phyloP scores from a whole-genome alignment of 2,888 invertebrate genomes.

The Microctonus brassicae region DNA sequence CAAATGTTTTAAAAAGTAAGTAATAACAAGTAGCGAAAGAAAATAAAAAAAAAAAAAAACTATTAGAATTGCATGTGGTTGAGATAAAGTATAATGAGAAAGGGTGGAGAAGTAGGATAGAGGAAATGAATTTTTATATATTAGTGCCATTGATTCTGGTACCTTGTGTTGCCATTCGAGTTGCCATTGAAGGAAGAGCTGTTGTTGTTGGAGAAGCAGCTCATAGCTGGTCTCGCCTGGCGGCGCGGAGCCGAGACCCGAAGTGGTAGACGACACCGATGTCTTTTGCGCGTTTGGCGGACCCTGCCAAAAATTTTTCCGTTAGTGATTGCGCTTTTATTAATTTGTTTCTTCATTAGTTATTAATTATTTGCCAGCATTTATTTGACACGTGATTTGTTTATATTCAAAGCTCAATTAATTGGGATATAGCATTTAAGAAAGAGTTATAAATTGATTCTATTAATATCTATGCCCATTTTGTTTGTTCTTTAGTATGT shows the following conservation, averaged over 20 bases:
- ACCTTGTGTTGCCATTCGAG: conserved; percentile 85
- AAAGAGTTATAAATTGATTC: not conserved
- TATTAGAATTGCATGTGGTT: not conserved
- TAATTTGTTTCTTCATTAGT: conserved; percentile 39
- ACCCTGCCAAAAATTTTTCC: conserved; percentile 71
- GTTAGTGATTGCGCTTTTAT: conserved; percentile 42
- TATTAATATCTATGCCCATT: too few relatives aligned
- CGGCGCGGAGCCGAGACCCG: conserved; percentile 62
- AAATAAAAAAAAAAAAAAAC: conserved; percentile 8
- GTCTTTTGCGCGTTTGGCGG: conserved; percentile 91
- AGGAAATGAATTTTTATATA: not conserved
- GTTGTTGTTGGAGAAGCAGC: conserved; percentile 92
- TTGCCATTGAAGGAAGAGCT: conserved; percentile 89
- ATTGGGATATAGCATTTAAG: conserved; percentile 26
- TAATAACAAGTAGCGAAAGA: conserved; percentile 4
- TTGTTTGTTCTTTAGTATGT: too few relatives aligned
- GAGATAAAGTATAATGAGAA: not conserved
- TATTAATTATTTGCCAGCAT: conserved; percentile 25
- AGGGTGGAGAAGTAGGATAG: not conserved
- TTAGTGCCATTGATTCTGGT: conserved; percentile 42
- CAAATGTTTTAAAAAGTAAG: conserved; percentile 2
- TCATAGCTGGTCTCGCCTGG: conserved; percentile 88
- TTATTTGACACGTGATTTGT: not conserved
- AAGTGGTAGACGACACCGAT: conserved; percentile 72
- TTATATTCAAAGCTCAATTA: conserved; percentile 15